Evolutionary conservation across 2,888 invertebrate species (phyloP).

Genomic region (Drosophila borborema): DNA sequence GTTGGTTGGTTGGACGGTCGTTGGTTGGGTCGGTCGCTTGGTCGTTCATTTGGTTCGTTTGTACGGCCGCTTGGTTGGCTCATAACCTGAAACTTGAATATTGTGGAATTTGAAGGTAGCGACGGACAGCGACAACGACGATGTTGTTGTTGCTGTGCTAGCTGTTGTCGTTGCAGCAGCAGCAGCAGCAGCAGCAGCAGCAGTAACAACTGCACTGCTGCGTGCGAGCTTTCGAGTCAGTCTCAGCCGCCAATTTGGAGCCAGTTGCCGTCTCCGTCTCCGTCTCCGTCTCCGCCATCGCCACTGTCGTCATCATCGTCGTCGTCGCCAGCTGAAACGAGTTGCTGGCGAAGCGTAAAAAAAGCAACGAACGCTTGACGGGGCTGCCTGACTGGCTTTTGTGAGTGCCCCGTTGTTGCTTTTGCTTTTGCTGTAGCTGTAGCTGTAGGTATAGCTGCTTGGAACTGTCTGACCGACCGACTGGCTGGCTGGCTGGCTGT

Average conservation of each 20-base stretch:
- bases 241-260: constrained; percentile 73
- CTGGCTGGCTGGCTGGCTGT: constrained; percentile 13
- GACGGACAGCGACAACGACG: constrained; percentile 44
- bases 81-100: constrained; percentile 81
- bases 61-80: constrained; percentile 68
- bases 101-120: constrained; percentile 81
- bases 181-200: constrained; percentile 28
- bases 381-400: constrained; percentile 56
- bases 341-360: constrained; percentile 80
- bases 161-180: constrained; percentile 9
- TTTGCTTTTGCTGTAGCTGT: constrained; percentile 26
- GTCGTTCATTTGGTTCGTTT: constrained; percentile 44
- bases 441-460: constrained; percentile 15
- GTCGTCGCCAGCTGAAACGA: constrained; percentile 70
- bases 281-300: constrained; percentile 1
- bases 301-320: neutral
- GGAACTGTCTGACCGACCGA: constrained; percentile 24
- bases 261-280: constrained; percentile 50
- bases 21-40: constrained; percentile 33
- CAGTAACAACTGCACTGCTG: constrained; percentile 65
- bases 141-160: constrained; percentile 32
- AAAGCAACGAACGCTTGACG: constrained; percentile 50
- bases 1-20: constrained; percentile 43
- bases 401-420: constrained; percentile 43
- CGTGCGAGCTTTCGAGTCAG: constrained; percentile 80